Conservation (phyloP, 1,140 invertebrate genomes). For the Caerostris darwini region DNA sequence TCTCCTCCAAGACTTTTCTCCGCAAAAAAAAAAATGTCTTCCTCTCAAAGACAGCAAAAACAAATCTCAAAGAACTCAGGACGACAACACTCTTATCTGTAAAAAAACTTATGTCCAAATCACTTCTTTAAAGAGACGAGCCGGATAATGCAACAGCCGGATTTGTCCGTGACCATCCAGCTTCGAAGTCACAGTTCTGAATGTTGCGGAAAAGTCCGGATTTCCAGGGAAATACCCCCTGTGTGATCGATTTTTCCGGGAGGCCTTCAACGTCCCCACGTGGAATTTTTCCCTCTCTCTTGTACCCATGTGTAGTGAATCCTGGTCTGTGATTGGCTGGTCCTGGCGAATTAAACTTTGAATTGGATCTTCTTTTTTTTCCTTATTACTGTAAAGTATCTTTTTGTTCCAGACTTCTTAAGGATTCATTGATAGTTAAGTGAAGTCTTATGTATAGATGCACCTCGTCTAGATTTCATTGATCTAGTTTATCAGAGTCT, state of each 20-base stretch:
- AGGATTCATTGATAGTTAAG: not conserved
- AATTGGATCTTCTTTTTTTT: not conserved
- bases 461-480: too few relatives aligned
- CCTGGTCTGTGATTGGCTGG: not conserved
- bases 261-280: conserved; percentile 28
- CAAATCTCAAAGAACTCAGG: not conserved
- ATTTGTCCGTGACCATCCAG: not conserved
- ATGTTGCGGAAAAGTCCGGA: conserved; percentile 41
- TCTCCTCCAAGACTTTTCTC: too few relatives aligned
- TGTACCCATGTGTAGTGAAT: not conserved
- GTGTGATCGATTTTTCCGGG: conserved; percentile 64
- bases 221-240: conserved; percentile 51
- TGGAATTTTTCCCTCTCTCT: conserved; percentile 9
- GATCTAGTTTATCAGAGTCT: too few relatives aligned
- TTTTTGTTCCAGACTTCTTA: not conserved
- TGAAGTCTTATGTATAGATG: too few relatives aligned
- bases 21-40: too few relatives aligned
- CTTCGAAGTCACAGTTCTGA: not conserved
- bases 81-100: not conserved
- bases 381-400: not conserved
- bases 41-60: not conserved
- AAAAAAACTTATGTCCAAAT: not conserved
- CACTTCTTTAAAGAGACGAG: not conserved
- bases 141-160: not conserved
- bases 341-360: conserved; percentile 51